Percentiles rank a stretch among this genome's conserved stretches.
phyloP scores from a whole-genome alignment of 2,797 vertebrate genomes.

The Enteromius unitaeniatus region DNA sequence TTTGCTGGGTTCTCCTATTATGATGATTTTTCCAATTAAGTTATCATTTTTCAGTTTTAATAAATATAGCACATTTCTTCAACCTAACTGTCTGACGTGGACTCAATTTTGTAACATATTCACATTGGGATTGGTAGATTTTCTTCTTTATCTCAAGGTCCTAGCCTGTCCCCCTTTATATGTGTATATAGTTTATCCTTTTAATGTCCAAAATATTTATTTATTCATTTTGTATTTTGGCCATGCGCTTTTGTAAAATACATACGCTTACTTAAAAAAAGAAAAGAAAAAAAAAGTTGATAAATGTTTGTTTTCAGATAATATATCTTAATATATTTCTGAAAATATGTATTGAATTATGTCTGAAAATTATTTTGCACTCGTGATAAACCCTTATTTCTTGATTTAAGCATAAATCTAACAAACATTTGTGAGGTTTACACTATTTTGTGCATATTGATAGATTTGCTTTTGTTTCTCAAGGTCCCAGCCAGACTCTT shows the following conservation, averaged over 20 bases:
- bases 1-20: no score
- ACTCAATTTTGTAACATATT: no score
- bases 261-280: no score
- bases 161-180: not conserved
- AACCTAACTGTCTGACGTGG: no score
- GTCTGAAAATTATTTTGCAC: not conserved
- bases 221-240: no score
- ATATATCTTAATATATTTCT: not conserved
- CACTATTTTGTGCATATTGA: conserved; percentile 3
- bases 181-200: not conserved
- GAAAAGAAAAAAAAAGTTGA: not conserved
- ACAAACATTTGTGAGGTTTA: not conserved
- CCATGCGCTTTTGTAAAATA: no score
- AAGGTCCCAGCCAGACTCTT: conserved; percentile 19
- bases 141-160: conserved; percentile 20
- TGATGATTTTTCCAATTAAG: no score
- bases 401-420: not conserved
- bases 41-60: no score
- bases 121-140: not conserved
- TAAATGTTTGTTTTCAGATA: not conserved
- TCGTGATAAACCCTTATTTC: not conserved
- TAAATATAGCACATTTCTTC: no score
- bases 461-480: not conserved
- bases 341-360: not conserved
- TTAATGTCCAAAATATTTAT: not conserved